phyloP scores from a whole-genome alignment of 2,113 vertebrate species.

The Pituophis catenifer region DNA sequence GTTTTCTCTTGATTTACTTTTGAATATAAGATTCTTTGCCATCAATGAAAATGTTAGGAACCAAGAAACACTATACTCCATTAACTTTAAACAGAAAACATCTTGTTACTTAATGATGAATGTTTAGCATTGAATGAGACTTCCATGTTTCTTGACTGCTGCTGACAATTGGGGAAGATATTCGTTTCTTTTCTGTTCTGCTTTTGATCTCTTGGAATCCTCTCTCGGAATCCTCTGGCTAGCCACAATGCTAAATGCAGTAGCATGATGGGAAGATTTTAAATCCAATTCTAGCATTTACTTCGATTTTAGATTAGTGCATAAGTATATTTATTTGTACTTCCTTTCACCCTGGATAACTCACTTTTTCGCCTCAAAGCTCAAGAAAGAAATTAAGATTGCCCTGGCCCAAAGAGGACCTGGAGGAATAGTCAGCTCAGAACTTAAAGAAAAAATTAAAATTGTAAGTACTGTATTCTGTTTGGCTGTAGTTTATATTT shows the following conservation, averaged over 20 bases:
- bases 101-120: background rate
- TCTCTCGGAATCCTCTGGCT: background rate
- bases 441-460: constrained; percentile 80
- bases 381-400: constrained; percentile 76
- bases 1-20: background rate
- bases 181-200: background rate
- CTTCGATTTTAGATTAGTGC: background rate
- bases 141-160: background rate
- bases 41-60: background rate
- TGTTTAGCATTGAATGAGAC: background rate
- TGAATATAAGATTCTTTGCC: background rate
- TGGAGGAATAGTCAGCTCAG: constrained; percentile 73
- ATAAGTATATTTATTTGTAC: background rate
- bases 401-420: constrained; percentile 77
- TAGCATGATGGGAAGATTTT: background rate
- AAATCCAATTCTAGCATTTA: background rate
- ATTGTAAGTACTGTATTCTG: constrained; percentile 67
- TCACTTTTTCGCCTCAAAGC: constrained; percentile 55
- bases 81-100: background rate
- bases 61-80: background rate
- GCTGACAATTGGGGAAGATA: background rate
- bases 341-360: background rate
- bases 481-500: background rate
- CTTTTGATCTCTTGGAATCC: background rate
- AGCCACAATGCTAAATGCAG: background rate